These are phyloP conservation scores for Nibea albiflora DNA, from an alignment of 2,113 vertebrate species.

Conservation along the genomic window DNA sequence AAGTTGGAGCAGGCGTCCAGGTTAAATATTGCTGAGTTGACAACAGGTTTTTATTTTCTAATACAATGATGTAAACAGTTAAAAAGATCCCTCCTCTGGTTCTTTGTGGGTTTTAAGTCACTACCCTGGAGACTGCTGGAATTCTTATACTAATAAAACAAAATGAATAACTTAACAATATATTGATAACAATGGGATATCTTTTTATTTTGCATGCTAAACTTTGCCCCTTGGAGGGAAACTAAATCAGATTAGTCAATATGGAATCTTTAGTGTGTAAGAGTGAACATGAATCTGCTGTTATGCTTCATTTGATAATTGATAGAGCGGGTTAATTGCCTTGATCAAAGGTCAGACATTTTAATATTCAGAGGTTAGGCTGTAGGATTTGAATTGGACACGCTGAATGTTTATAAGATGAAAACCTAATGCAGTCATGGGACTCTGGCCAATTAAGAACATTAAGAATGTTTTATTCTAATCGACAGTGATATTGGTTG, in stretches of 20 bases:
- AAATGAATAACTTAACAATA: constrained; percentile 11
- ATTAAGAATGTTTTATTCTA: constrained; percentile 81
- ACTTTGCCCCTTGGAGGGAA: constrained; percentile 40
- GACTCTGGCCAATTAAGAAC: constrained; percentile 80
- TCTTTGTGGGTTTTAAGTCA: background rate
- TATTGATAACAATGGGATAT: background rate
- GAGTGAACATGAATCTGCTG: constrained; percentile 62
- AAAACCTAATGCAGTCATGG: constrained; percentile 73
- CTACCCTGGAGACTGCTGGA: background rate
- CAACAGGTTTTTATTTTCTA: background rate
- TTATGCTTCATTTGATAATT: constrained; percentile 80
- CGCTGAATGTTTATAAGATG: constrained; percentile 73
- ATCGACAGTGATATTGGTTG: constrained; percentile 76
- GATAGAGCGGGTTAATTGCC: constrained; percentile 77
- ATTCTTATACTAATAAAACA: constrained; percentile 3
- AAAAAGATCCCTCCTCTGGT: background rate
- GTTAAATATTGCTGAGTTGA: constrained; percentile 30
- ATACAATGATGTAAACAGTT: background rate
- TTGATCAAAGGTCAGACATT: constrained; percentile 79
- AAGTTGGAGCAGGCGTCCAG: constrained; percentile 46
- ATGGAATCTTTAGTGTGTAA: constrained; percentile 49
- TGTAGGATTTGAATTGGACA: constrained; percentile 66
- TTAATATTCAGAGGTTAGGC: constrained; percentile 75
- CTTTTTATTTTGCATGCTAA: background rate
- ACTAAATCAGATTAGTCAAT: constrained; percentile 44